Evolutionary conservation across 2,113 vertebrate species (phyloP).

Genomic region (Osmerus mordax): DNA sequence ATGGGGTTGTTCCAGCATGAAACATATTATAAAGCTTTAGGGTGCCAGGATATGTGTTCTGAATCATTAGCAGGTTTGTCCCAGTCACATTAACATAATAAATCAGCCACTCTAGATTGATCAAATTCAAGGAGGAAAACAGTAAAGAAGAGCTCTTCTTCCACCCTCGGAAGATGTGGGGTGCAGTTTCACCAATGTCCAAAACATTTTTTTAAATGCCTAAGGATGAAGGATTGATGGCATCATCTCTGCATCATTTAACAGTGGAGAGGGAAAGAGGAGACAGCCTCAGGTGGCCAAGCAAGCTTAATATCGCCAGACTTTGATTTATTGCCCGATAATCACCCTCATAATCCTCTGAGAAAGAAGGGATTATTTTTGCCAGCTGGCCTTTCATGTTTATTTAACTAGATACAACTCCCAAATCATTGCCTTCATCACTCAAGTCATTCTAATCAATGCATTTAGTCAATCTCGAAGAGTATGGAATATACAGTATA

Average conservation of each 20-base stretch:
- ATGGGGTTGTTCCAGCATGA: not conserved
- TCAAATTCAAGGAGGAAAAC: slow-evolving; percentile 6
- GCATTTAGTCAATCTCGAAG: slow-evolving; percentile 8
- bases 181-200: not conserved
- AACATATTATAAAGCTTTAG: slow-evolving; percentile 9
- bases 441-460: slow-evolving; percentile 1
- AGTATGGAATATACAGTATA: not conserved
- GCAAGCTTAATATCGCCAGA: slow-evolving; percentile 35
- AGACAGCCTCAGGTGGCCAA: slow-evolving; percentile 34
- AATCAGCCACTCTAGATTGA: slow-evolving; percentile 38
- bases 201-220: not conserved
- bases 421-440: slow-evolving; percentile 20
- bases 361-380: slow-evolving; percentile 37
- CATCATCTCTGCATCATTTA: slow-evolving; percentile 7
- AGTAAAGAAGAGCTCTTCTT: not conserved
- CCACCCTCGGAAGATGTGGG: not conserved
- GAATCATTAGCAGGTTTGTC: slow-evolving; percentile 57
- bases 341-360: slow-evolving; percentile 34
- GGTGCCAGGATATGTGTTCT: slow-evolving; percentile 40
- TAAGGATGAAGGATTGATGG: not conserved
- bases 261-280: slow-evolving; percentile 5
- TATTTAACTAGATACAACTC: slow-evolving; percentile 23
- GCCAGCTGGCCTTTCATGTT: slow-evolving; percentile 40
- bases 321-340: slow-evolving; percentile 47
- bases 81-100: slow-evolving; percentile 44